Percentiles rank a stretch among this genome's conserved stretches.
These are phyloP conservation scores for Cromileptes altivelis DNA, from an alignment of 2,113 vertebrate genomes.

Conservation along the genomic window DNA sequence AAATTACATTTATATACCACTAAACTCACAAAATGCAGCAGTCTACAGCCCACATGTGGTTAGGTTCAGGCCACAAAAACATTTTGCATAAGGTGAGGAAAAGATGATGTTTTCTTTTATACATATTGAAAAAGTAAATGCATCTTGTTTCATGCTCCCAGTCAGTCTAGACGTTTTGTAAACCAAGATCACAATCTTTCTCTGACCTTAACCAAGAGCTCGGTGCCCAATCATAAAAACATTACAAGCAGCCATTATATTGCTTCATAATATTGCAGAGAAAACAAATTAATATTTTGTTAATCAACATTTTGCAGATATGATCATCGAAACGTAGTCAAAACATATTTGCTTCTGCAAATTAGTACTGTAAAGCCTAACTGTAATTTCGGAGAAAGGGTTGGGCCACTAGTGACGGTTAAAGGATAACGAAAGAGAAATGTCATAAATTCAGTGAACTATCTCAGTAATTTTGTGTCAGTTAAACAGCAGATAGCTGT, in stretches of 20 bases:
- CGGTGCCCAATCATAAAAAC: not conserved
- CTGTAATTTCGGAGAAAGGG: not conserved
- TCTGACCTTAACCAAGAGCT: not conserved
- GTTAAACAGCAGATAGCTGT: not conserved
- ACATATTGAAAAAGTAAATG: not conserved
- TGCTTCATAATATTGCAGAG: not conserved
- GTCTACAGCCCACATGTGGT: not conserved
- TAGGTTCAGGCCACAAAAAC: not conserved
- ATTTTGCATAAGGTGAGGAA: not conserved
- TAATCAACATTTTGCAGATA: not conserved
- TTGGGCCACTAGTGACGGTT: not conserved
- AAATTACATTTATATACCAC: not conserved
- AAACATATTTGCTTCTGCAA: not conserved
- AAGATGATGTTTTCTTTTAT: conserved; percentile 10
- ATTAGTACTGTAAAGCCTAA: not conserved
- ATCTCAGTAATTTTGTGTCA: not conserved
- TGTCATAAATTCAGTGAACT: not conserved
- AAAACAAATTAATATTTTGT: not conserved
- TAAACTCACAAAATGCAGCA: not conserved
- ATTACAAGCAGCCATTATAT: not conserved
- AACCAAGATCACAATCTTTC: conserved; percentile 4
- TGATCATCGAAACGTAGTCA: not conserved
- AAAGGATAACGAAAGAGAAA: not conserved
- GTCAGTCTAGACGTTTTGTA: not conserved
- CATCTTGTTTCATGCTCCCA: not conserved